Conservation (phyloP, 2,888 invertebrate genomes). For the Chymomyza amoena region DNA sequence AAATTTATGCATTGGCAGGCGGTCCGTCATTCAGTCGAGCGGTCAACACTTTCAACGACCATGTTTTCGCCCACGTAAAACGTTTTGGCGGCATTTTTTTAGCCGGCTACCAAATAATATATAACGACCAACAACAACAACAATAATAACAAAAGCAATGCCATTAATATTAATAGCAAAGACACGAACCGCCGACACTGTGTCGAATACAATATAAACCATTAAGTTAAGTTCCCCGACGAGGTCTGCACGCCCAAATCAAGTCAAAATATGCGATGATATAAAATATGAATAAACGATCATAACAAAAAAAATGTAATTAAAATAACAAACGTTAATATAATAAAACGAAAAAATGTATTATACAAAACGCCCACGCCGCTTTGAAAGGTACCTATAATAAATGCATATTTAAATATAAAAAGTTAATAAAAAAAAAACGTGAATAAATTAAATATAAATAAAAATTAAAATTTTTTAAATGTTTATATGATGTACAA, state of each 20-base stretch:
- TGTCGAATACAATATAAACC: neutral
- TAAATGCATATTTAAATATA: conserved; percentile 57
- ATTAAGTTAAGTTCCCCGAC: neutral
- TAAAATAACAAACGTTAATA: conserved; percentile 22
- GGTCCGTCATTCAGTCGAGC: neutral
- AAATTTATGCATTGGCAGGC: conserved; percentile 57
- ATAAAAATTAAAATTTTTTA: neutral
- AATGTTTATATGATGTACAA: no score
- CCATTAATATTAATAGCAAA: conserved; percentile 53
- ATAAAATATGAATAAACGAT: neutral
- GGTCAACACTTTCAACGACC: conserved; percentile 64
- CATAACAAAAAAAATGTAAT: conserved; percentile 12
- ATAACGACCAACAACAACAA: neutral
- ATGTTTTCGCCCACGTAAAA: conserved; percentile 58
- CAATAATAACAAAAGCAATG: conserved; percentile 22
- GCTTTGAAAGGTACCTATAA: conserved; percentile 55
- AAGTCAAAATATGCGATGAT: neutral
- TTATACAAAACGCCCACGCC: conserved; percentile 27
- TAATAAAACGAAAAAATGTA: neutral
- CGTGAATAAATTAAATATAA: conserved; percentile 20
- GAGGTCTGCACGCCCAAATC: neutral
- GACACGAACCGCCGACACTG: conserved; percentile 42
- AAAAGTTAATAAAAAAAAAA: conserved; percentile 37
- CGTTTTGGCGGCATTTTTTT: conserved; percentile 23
- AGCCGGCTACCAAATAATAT: conserved; percentile 37